Percentiles rank a stretch among this genome's conserved stretches.
phyloP scores from a whole-genome alignment of 2,888 invertebrate species.

The Alcis repandata region DNA sequence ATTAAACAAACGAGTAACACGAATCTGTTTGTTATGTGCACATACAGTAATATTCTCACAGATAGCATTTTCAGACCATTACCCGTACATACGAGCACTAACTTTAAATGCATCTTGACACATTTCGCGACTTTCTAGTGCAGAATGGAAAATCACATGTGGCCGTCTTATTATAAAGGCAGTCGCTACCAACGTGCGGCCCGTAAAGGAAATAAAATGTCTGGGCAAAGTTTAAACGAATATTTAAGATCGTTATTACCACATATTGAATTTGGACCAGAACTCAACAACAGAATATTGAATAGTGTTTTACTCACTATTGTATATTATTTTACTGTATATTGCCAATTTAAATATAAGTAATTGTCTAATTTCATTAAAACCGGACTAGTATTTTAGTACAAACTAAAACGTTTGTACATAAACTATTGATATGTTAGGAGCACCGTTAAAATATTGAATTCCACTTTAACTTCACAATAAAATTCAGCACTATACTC shows the following conservation, averaged over 20 bases:
- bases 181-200: slow-evolving; percentile 10
- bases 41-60: slow-evolving; percentile 16
- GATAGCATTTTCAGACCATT: slow-evolving; percentile 30
- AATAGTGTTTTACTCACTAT: too few species aligned
- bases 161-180: slow-evolving; percentile 19
- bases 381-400: too few species aligned
- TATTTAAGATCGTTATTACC: background rate
- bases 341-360: too few species aligned
- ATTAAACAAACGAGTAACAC: background rate
- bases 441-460: background rate
- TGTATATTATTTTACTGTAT: too few species aligned
- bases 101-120: slow-evolving; percentile 30
- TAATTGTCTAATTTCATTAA: too few species aligned
- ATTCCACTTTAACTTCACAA: background rate
- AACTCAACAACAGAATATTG: too few species aligned
- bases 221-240: background rate
- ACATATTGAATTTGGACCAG: too few species aligned
- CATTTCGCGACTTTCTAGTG: slow-evolving; percentile 20
- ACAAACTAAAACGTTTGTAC: too few species aligned
- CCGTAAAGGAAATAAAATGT: background rate
- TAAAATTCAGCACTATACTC: background rate
- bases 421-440: too few species aligned
- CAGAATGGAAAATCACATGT: slow-evolving; percentile 29
- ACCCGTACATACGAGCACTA: slow-evolving; percentile 26
- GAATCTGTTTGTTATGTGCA: slow-evolving; percentile 16